Conservation (phyloP, 2,888 invertebrate species). For the Lithophane socia region DNA sequence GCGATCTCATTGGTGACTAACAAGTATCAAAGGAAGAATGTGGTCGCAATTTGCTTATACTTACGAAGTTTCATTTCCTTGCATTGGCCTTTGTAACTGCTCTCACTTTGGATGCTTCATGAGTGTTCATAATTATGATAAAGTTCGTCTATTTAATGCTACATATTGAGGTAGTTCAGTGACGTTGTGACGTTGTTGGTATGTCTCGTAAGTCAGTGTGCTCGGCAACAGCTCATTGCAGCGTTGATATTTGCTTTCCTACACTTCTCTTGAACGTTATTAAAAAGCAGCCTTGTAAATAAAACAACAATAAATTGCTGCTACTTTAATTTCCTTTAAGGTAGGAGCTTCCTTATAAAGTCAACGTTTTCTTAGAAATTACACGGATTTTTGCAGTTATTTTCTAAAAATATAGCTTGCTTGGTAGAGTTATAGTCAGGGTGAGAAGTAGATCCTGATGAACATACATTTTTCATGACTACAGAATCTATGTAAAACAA, state of each 20-base stretch:
- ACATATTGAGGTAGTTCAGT: neutral
- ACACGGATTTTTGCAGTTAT: constrained; percentile 15
- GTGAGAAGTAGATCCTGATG: neutral
- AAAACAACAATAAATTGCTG: constrained; percentile 50
- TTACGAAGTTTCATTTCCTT: constrained; percentile 17
- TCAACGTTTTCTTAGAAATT: constrained; percentile 11
- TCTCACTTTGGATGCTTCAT: neutral
- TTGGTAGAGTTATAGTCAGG: neutral
- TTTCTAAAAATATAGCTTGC: neutral
- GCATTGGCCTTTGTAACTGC: constrained; percentile 1
- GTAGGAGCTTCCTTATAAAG: constrained; percentile 22
- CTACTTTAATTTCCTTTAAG: constrained; percentile 49
- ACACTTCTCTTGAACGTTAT: constrained; percentile 26
- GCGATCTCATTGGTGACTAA: constrained; percentile 22
- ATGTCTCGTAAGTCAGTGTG: constrained; percentile 42
- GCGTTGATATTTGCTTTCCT: constrained; percentile 40
- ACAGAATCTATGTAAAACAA: neutral
- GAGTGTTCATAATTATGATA: neutral
- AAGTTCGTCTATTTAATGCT: constrained; percentile 8
- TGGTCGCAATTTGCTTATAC: constrained; percentile 18
- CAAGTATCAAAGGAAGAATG: constrained; percentile 13
- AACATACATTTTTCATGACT: neutral
- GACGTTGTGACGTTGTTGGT: neutral
- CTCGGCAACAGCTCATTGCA: constrained; percentile 51
- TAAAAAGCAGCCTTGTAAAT: constrained; percentile 49